Base-by-base conservation (phyloP, 2,797 vertebrate species). In the Pipistrellus pipistrellus region DNA sequence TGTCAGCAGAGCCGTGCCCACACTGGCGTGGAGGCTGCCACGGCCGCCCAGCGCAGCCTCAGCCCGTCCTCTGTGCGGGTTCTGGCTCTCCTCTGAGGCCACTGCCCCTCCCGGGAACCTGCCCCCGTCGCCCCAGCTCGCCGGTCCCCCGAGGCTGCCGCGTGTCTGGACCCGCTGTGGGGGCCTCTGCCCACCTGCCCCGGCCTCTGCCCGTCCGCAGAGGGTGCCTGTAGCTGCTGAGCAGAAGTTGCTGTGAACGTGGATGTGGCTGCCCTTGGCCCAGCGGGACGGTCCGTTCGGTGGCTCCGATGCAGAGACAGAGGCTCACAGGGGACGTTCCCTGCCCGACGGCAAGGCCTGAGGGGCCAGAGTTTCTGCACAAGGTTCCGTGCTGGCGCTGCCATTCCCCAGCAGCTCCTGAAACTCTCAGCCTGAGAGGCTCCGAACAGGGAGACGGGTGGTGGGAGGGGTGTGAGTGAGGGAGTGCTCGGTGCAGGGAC, bases 391-490 rank as follows among this genome's bases (percentile, higher is more conserved):
- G 25, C 73, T 41, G 32, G 9, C 23, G 69, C 23, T 46, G 41
- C 69, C 0, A 0, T 11, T 76, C 32, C 73, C 57, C 0, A 0
- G 18, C 32, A 11, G 35, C 6, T 46, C 55, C 51, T 20, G 30
- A 72, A 71, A 32, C 46, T 7, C 32, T 0, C 1, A 38, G 30
- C 17, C 38, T 18, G 23, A 69, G 62, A 48, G 41, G 23, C 53
- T 90, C 44, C 55, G 21, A 25, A 5, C 6, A 1, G 48, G 6
- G 86, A 62, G n/a, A 17, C 15, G 18, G 18, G 38, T 30, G 35
- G 30, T 23, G 3, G 25, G 23, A 66, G 48, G 48, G 13, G 27
- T 2, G 2, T 41, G 62, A 62, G 46, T 2, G 4, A 38, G n/a
- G 4, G 30, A 75, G 3, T 5, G 1, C 35, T 48, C 8, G 10